A percentile compares a stretch with the other conserved stretches of the same genome.
Evolutionary conservation across 1,140 invertebrate species (phyloP).

Genomic region (Drosophila seguyi): DNA sequence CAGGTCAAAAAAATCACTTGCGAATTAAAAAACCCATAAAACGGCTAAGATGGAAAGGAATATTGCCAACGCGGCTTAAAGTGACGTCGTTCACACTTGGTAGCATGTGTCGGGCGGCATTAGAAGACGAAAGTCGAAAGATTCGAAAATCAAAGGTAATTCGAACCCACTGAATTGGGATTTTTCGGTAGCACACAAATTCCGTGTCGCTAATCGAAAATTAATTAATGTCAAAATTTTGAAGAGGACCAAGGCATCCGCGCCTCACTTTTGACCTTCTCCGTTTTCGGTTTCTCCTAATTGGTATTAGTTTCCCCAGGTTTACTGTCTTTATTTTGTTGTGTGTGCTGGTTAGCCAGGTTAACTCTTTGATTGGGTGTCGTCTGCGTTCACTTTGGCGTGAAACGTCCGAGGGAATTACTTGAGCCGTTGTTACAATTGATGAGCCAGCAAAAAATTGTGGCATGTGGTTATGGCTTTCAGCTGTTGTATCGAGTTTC

Average conservation of each 20-base stretch:
- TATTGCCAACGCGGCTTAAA: constrained; percentile 33
- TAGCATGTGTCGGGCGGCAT: constrained; percentile 72
- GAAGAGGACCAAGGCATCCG: constrained; percentile 47
- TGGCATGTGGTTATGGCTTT: constrained; percentile 68
- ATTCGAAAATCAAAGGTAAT: constrained; percentile 44
- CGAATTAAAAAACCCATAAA: constrained; percentile 42
- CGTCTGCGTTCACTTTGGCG: constrained; percentile 80
- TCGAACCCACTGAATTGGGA: constrained; percentile 28
- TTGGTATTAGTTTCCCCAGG: constrained; percentile 48
- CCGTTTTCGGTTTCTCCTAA: constrained; percentile 46
- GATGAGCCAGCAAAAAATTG: constrained; percentile 74
- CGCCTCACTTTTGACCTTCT: constrained; percentile 29
- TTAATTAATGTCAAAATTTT: constrained; percentile 72
- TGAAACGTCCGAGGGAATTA: constrained; percentile 78
- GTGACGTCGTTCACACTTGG: constrained; percentile 68
- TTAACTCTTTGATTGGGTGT: constrained; percentile 75
- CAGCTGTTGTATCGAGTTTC: constrained; percentile 55
- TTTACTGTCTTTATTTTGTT: constrained; percentile 24
- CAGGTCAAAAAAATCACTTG: constrained; percentile 19
- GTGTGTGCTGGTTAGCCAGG: constrained; percentile 13
- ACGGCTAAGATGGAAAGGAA: constrained; percentile 17
- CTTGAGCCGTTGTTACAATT: constrained; percentile 76
- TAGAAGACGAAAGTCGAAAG: constrained; percentile 43
- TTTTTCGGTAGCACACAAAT: constrained; percentile 75
- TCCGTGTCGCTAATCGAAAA: constrained; percentile 76